Evolutionary conservation across 2,113 vertebrate genomes (phyloP), one percentile per base, ranked within the genome.

Genomic region (Salvelinus namaycush): DNA sequence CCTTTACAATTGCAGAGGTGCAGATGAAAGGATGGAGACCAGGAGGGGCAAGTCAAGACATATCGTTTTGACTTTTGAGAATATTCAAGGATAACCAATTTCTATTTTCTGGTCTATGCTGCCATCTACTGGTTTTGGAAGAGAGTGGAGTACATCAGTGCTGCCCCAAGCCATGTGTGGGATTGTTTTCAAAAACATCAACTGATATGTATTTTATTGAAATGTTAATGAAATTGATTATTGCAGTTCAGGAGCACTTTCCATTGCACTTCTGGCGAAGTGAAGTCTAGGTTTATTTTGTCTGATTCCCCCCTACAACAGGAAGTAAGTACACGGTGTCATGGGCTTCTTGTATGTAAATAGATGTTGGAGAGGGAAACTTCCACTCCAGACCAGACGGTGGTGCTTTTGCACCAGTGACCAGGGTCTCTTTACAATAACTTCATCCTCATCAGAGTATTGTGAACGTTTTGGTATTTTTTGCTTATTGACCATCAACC

Each of bases 151-250:
- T 48, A 70, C 9, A 48, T 70, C 39, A n/a, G 18, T 44, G 8
- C 1, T 13, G 5, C 39, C 2, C 8, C n/a, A n/a, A 22, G 8
- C 20, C 59, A 2, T 62, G 59, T 22, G 18, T 62, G n/a, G 18
- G 59, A 79, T 91, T 79, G 65, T 90, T 88, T 88, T 87, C 87
- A 44, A 34, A 34, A 34, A 8, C 80, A 74, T 83, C 81, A 92
- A 90, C 93, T 93, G 92, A 92, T 92, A 92, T 95, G 93, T 95
- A 96, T 96, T 95, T 93, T 94, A 97, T 97, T 96, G 34, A 34
- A 34, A 34, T 34, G 34, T 34, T 34, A 34, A 34, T 34, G 34
- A 34, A 34, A 34, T 8, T 34, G 6, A 34, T 34, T 34, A 34
- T 34, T 8, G 1, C 34, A 34, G 34, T 34, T 34, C 34, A 54